These are phyloP conservation scores for Pectinophora gossypiella DNA, from an alignment of 1,140 invertebrate genomes.

Conservation along the genomic window DNA sequence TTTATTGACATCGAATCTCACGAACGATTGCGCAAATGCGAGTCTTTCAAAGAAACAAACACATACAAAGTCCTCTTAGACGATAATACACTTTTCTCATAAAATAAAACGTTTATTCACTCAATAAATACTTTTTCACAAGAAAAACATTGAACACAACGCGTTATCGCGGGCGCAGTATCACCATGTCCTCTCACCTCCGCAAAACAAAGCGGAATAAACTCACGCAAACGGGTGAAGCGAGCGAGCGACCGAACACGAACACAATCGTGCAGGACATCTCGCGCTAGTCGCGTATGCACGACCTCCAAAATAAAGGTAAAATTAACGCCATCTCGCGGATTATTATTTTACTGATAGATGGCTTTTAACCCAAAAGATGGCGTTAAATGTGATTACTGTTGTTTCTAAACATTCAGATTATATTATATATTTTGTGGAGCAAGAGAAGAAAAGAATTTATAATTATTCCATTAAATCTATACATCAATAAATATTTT, in stretches of 20 bases:
- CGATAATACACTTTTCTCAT: conserved; percentile 43
- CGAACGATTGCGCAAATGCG: conserved; percentile 60
- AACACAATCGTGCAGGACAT: no score
- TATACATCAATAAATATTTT: no score
- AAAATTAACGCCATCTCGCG: conserved; percentile 3
- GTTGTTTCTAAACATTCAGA: no score
- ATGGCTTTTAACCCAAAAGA: no score
- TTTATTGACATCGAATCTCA: conserved; percentile 72
- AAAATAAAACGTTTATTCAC: conserved; percentile 49
- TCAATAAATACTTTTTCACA: conserved; percentile 48
- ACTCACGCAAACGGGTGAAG: conserved; percentile 23
- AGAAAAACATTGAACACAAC: conserved; percentile 65
- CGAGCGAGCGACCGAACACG: conserved; percentile 30
- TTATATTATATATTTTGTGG: no score
- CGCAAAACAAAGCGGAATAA: conserved; percentile 74
- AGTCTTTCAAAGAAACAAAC: conserved; percentile 32
- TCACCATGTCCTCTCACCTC: conserved; percentile 63
- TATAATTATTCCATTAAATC: no score
- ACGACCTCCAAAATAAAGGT: not conserved
- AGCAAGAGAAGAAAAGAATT: no score
- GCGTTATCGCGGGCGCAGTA: conserved; percentile 23
- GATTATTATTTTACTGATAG: no score
- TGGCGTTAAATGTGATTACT: no score
- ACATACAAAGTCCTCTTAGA: conserved; percentile 41
- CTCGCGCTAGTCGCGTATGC: conserved; percentile 26